Evolutionary conservation across 1,140 invertebrate species (phyloP).

Genomic region (Octopus sinensis): DNA sequence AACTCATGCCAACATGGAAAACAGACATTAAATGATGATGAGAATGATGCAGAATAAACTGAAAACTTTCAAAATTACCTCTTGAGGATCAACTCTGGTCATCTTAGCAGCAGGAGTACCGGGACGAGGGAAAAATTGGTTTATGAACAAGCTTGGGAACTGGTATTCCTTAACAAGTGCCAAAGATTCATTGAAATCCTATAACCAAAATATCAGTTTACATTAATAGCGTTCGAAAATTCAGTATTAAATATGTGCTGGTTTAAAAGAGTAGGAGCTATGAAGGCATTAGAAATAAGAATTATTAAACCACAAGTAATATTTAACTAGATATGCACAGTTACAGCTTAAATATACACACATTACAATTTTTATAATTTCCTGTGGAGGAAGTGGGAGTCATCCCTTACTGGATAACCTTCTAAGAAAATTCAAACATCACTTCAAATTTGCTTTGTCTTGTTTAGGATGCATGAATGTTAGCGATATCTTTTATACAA

Average conservation of each 20-base stretch:
- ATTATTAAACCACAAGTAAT: background rate
- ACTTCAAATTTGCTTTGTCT: too few species aligned
- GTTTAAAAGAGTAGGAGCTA: background rate
- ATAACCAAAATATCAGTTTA: background rate
- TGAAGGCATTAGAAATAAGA: background rate
- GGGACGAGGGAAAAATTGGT: slow-evolving; percentile 94
- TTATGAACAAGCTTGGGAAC: slow-evolving; percentile 94
- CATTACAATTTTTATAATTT: too few species aligned
- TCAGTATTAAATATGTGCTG: background rate
- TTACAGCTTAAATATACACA: background rate
- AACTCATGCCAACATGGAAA: too few species aligned
- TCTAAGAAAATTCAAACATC: too few species aligned
- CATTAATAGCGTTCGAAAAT: too few species aligned
- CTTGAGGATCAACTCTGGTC: slow-evolving; percentile 74
- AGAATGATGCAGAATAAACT: background rate
- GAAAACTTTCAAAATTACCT: slow-evolving; percentile 55
- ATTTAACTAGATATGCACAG: too few species aligned
- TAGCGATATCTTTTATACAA: too few species aligned
- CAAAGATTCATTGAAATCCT: slow-evolving; percentile 88
- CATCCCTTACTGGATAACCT: too few species aligned
- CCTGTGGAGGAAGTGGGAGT: too few species aligned
- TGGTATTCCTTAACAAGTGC: slow-evolving; percentile 79
- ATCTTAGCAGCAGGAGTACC: slow-evolving; percentile 93
- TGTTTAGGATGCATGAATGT: too few species aligned
- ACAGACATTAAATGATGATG: background rate